These are phyloP conservation scores for Spodoptera picta DNA, from an alignment of 2,888 invertebrate species.

Conservation along the genomic window DNA sequence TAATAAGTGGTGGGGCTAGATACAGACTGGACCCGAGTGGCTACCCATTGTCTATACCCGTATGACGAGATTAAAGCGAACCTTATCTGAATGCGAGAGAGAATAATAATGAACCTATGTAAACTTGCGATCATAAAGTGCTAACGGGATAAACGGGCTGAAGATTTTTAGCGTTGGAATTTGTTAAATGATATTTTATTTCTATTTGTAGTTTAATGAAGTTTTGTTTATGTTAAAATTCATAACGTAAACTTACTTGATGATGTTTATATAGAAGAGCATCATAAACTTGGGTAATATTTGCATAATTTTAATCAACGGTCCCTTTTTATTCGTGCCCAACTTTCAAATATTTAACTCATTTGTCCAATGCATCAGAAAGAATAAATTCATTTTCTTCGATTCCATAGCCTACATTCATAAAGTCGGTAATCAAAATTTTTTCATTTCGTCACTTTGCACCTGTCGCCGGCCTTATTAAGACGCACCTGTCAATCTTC, in stretches of 20 bases:
- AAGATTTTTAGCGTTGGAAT: slow-evolving; percentile 34
- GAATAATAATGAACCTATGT: slow-evolving; percentile 58
- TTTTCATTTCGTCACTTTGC: slow-evolving; percentile 82
- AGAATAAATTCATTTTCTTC: slow-evolving; percentile 42
- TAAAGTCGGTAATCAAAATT: slow-evolving; percentile 82
- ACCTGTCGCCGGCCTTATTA: slow-evolving; percentile 86
- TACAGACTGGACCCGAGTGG: slow-evolving; percentile 70
- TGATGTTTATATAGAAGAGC: too few relatives aligned
- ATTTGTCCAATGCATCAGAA: slow-evolving; percentile 3
- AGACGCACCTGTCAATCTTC: slow-evolving; percentile 89
- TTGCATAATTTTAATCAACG: too few relatives aligned
- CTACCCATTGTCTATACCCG: slow-evolving; percentile 76
- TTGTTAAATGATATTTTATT: too few relatives aligned
- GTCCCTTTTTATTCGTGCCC: too few relatives aligned
- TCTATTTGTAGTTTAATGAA: too few relatives aligned
- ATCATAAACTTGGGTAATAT: too few relatives aligned
- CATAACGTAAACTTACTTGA: too few relatives aligned
- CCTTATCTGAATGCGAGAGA: slow-evolving; percentile 54
- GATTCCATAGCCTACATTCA: slow-evolving; percentile 58
- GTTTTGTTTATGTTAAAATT: too few relatives aligned
- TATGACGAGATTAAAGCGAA: slow-evolving; percentile 60
- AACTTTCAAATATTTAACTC: slow-evolving; percentile 1
- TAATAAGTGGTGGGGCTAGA: slow-evolving; percentile 83
- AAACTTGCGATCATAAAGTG: slow-evolving; percentile 51
- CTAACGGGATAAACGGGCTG: slow-evolving; percentile 33